Base-by-base conservation (phyloP, 1,140 invertebrate species). In the Maniola jurtina region DNA sequence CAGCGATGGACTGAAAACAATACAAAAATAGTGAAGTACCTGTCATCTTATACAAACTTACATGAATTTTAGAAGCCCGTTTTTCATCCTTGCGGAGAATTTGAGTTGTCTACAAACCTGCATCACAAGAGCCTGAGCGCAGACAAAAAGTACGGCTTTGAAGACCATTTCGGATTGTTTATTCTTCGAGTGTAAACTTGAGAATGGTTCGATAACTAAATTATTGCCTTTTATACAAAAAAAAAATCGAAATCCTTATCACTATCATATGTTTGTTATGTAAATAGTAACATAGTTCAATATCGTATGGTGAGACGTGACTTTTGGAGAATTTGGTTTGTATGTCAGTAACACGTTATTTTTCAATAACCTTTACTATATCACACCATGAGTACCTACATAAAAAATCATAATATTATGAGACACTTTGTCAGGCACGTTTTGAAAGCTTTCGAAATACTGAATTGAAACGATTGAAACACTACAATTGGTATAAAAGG, bases 51-150 rank as follows among this genome's bases (percentile, higher is more conserved):
- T 42, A 42, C 47, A 61, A 14, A 36, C 16, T 42, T 34, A 58
- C 33, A 11, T 33, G n/a, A 9, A 34, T 40, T 40, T 40, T 40
- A 40, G 2, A 40, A 40, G 38, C 7, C 6, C 38, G 7, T 38
- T 38, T 38, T 38, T 38, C 0, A 1, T 38, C 0, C 10, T 38
- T 38, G 9, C 36, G 10, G 38, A 3, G 6, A 38, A 1, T 7
- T 25, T 25, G 25, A 4, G 1, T 25, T 25, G 25, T 45, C 0
- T 58, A 58, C 52, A 45, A 66, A 77, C 75, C 68, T 77, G 72
- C 33, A 75, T 50, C 50, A 77, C 35, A 36, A 68, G 63, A 25
- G 71, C 69, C 45, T 77, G 73, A 56, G 70, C 67, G 64, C 69
- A 77, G 15, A 75, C 55, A 11, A 71, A 47, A 6, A 77, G 59